Percentiles rank a stretch among this genome's conserved stretches.
Conservation (phyloP, 2,797 vertebrate genomes). For the Discoglossus pictus region DNA sequence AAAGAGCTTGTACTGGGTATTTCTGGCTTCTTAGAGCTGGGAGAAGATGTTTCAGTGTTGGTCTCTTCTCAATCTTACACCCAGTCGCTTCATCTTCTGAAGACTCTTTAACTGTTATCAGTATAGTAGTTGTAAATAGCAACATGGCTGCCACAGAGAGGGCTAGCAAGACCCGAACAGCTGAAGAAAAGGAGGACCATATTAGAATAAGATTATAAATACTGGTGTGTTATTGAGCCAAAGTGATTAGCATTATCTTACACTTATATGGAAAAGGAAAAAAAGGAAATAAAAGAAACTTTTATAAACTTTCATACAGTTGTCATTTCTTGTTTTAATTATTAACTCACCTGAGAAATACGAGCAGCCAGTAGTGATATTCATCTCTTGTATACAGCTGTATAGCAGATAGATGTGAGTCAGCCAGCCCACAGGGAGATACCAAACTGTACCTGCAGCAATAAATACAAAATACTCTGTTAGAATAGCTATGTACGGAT, state of each 20-base stretch:
- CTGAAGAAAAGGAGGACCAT: not conserved
- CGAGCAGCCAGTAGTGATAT: not conserved
- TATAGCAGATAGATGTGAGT: constrained; percentile 25
- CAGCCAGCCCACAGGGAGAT: constrained; percentile 35
- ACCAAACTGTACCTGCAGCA: constrained; percentile 35
- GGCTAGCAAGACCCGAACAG: constrained; percentile 18
- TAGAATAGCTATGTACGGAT: no score
- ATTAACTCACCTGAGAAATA: constrained; percentile 16
- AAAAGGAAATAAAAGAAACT: no score
- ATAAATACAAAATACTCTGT: not conserved
- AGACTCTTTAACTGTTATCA: not conserved
- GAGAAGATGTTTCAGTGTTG: constrained; percentile 2
- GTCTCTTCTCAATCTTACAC: constrained; percentile 3
- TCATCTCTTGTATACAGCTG: constrained; percentile 25
- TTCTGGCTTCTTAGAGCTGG: constrained; percentile 18
- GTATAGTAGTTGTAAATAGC: constrained; percentile 23
- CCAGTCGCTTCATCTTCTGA: not conserved
- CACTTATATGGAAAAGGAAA: no score
- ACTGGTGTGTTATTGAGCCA: no score
- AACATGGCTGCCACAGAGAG: constrained; percentile 22
- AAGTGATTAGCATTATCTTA: no score
- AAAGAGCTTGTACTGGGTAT: constrained; percentile 34
- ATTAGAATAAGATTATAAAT: no score
- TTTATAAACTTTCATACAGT: no score
- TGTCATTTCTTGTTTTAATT: no score